These are phyloP conservation scores for Tetragonula carbonaria DNA, from an alignment of 2,888 invertebrate genomes.

Conservation along the genomic window DNA sequence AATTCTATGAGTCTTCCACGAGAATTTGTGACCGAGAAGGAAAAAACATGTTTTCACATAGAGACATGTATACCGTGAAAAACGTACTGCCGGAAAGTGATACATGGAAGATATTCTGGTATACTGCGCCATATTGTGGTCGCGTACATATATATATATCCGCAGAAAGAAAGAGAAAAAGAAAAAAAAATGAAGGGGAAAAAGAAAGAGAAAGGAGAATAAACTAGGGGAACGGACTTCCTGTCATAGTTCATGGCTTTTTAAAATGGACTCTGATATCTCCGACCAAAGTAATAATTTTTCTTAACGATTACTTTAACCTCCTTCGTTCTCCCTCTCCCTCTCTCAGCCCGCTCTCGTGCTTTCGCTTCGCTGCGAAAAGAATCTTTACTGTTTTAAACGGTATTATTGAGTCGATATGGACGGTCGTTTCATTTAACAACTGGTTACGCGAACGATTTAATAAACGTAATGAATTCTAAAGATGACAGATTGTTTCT, in stretches of 20 bases:
- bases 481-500: not conserved
- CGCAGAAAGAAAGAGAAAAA: slow-evolving; percentile 19
- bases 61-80: slow-evolving; percentile 36
- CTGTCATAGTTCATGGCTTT: slow-evolving; percentile 32
- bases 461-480: not conserved
- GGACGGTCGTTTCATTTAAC: not conserved
- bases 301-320: slow-evolving; percentile 47
- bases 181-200: not conserved
- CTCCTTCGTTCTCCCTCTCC: slow-evolving; percentile 3
- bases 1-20: slow-evolving; percentile 13
- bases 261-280: slow-evolving; percentile 38
- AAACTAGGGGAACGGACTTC: slow-evolving; percentile 22
- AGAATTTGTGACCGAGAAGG: slow-evolving; percentile 42
- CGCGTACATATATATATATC: slow-evolving; percentile 39
- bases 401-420: slow-evolving; percentile 19
- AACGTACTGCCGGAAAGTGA: slow-evolving; percentile 60
- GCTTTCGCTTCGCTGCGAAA: slow-evolving; percentile 11
- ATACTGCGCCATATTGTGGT: slow-evolving; percentile 49
- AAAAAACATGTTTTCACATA: slow-evolving; percentile 37
- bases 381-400: slow-evolving; percentile 24
- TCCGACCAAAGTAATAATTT: slow-evolving; percentile 60
- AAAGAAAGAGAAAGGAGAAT: not conserved
- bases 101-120: slow-evolving; percentile 47
- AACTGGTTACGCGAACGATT: not conserved
- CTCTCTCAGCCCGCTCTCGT: not conserved